These are phyloP conservation scores for Isotomurus palustris DNA, from an alignment of 2,888 invertebrate species.

Conservation along the genomic window DNA sequence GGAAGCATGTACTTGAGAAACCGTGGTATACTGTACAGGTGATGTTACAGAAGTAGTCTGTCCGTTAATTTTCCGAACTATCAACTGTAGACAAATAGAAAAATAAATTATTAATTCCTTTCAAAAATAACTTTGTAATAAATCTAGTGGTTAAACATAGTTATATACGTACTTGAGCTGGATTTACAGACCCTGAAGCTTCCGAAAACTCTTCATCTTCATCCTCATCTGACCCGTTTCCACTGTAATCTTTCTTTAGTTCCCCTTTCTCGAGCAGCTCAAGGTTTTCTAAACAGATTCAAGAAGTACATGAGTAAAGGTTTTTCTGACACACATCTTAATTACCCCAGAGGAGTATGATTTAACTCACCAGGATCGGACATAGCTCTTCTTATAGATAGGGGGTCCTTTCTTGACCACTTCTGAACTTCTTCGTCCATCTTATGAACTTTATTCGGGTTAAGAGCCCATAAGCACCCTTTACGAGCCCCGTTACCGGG, in stretches of 20 bases:
- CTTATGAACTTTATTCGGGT: constrained; percentile 87
- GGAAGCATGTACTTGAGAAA: constrained; percentile 44
- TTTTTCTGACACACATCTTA: not conserved
- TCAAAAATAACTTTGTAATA: not conserved
- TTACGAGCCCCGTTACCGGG: constrained; percentile 79
- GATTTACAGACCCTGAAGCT: constrained; percentile 37
- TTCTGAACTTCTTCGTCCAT: constrained; percentile 98
- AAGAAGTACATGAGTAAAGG: not conserved
- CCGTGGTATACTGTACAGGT: too few species aligned
- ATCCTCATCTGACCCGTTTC: constrained; percentile 52
- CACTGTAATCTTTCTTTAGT: constrained; percentile 65
- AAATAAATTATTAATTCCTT: not conserved
- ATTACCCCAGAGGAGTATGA: not conserved
- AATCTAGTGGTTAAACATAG: not conserved
- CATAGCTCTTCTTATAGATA: constrained; percentile 89
- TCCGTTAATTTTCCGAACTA: too few species aligned
- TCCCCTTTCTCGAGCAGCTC: constrained; percentile 80
- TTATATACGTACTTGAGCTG: constrained; percentile 37
- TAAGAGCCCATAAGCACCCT: constrained; percentile 86
- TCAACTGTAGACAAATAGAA: too few species aligned
- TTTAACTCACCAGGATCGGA: constrained; percentile 70
- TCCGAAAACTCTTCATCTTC: constrained; percentile 59
- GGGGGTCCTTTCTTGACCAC: constrained; percentile 93
- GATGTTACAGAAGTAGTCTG: too few species aligned
- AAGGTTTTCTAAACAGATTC: constrained; percentile 61